Conservation (phyloP, 2,888 invertebrate genomes). For the Sarcophaga variegata region DNA sequence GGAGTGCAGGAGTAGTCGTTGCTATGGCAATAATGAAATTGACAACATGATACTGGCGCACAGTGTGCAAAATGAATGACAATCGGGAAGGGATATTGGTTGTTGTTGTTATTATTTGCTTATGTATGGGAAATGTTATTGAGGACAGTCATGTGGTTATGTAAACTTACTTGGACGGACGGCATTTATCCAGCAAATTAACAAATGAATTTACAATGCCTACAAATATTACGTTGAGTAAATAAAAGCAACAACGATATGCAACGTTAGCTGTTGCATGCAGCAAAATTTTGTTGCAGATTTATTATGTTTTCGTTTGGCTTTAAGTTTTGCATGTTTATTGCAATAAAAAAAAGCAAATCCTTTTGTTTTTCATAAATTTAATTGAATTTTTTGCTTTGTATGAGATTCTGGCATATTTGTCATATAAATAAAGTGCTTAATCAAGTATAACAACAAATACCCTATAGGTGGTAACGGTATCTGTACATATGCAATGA, state of each 20-base stretch:
- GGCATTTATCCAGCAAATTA: conserved; percentile 75
- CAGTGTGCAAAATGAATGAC: neutral
- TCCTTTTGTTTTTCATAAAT: neutral
- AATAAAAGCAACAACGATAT: conserved; percentile 25
- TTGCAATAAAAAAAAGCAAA: conserved; percentile 1
- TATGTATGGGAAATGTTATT: conserved; percentile 45
- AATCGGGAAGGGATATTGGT: neutral
- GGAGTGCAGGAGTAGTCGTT: neutral
- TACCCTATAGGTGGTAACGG: neutral
- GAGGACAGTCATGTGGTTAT: conserved; percentile 61
- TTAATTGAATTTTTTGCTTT: conserved; percentile 12
- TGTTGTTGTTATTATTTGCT: neutral
- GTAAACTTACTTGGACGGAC: conserved; percentile 58
- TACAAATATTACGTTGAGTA: conserved; percentile 39
- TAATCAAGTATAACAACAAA: neutral
- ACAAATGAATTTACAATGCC: conserved; percentile 70
- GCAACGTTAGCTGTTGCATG: neutral
- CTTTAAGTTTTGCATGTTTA: neutral
- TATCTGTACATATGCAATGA: too few species aligned
- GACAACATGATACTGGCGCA: neutral
- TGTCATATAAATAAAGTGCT: neutral
- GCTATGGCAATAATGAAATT: conserved; percentile 31
- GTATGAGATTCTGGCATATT: neutral
- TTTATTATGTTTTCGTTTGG: conserved; percentile 63
- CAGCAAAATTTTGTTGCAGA: conserved; percentile 32